A percentile compares a stretch with the other conserved stretches of the same genome.
These are phyloP conservation scores for Periparus ater DNA, from an alignment of 2,797 vertebrate genomes.

Conservation along the genomic window DNA sequence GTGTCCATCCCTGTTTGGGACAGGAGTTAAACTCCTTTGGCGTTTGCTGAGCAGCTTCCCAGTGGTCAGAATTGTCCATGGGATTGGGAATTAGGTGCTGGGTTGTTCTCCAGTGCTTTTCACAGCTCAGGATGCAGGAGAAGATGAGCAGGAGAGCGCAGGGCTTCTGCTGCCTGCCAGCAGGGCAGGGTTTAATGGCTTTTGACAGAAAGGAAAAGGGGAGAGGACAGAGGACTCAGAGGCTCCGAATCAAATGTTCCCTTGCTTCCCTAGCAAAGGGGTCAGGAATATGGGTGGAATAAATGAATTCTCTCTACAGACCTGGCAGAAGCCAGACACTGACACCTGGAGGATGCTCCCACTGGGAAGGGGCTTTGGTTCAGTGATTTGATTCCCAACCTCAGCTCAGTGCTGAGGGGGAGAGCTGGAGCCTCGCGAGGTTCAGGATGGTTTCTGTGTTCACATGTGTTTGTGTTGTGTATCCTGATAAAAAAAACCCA, in stretches of 20 bases:
- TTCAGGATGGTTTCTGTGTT: not conserved
- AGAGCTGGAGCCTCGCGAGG: fast-evolving
- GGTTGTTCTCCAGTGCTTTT: not conserved
- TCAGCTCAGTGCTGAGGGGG: not conserved
- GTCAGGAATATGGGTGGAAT: not conserved
- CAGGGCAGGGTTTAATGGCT: not conserved
- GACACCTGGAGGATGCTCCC: not conserved
- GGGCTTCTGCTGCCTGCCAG: not conserved
- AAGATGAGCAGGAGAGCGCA: not conserved
- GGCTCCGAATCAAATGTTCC: not conserved
- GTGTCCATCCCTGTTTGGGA: not conserved
- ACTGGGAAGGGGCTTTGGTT: not conserved
- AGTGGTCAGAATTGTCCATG: not conserved
- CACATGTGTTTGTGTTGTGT: not conserved
- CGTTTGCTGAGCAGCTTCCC: not conserved
- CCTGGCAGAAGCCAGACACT: not conserved
- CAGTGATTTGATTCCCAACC: not conserved
- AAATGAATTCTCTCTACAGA: not conserved
- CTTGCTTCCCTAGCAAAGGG: not conserved
- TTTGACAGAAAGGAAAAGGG: not conserved
- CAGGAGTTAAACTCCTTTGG: not conserved
- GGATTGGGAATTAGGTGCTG: not conserved
- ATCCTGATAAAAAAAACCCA: not conserved
- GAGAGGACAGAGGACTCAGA: not conserved
- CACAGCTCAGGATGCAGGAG: not conserved